A percentile compares a stretch with the other conserved stretches of the same genome.
Conservation (phyloP, 2,113 vertebrate species). For the Gymnocephalus cernua region DNA sequence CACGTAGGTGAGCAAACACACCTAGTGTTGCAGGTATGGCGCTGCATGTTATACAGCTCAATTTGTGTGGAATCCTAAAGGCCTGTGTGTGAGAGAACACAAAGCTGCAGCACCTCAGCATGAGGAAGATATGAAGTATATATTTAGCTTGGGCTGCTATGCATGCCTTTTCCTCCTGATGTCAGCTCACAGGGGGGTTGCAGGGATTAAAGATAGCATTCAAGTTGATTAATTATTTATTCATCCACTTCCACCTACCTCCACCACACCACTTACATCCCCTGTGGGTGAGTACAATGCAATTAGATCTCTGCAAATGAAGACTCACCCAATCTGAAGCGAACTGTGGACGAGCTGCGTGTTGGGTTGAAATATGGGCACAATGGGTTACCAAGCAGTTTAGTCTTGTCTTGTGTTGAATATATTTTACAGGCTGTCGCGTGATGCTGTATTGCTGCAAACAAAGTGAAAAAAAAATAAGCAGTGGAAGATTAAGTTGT, state of each 20-base stretch:
- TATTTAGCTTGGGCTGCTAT: conserved; percentile 57
- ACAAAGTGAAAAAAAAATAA: not conserved
- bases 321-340: conserved; percentile 46
- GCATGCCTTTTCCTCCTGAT: conserved; percentile 60
- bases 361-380: conserved; percentile 28
- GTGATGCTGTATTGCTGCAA: not conserved
- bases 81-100: not conserved
- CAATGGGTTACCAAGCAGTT: conserved; percentile 34
- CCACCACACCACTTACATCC: conserved; percentile 48
- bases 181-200: conserved; percentile 61
- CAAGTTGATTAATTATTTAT: conserved; percentile 79
- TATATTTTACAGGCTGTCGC: not conserved
- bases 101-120: not conserved
- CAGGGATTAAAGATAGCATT: conserved; percentile 68
- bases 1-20: conserved; percentile 7
- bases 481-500: conserved; percentile 28
- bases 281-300: conserved; percentile 55
- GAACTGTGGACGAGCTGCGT: not conserved
- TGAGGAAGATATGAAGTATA: conserved; percentile 43
- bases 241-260: conserved; percentile 68
- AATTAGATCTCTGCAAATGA: conserved; percentile 70
- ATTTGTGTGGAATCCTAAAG: not conserved
- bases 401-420: conserved; percentile 14
- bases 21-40: not conserved
- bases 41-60: conserved; percentile 17